These are phyloP conservation scores for Pelecanoides urinatrix DNA, from an alignment of 2,113 vertebrate genomes.

Conservation along the genomic window DNA sequence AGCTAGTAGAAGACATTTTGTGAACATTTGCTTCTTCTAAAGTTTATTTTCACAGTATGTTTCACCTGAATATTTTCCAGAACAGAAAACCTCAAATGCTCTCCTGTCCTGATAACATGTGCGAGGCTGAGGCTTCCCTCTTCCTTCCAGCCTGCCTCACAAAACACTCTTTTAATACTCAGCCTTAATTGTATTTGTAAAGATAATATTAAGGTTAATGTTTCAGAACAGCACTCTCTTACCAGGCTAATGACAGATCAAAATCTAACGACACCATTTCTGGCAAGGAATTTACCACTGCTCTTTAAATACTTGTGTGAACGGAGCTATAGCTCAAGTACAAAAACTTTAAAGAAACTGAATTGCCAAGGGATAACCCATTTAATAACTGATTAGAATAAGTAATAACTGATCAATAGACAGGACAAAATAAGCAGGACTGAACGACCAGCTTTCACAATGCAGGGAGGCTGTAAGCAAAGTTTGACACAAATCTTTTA, in stretches of 20 bases:
- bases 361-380: background rate
- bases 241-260: background rate
- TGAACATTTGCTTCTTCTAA: background rate
- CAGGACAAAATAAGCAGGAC: background rate
- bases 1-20: background rate
- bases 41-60: background rate
- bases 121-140: background rate
- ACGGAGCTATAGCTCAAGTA: background rate
- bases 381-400: background rate
- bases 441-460: background rate
- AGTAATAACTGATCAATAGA: background rate
- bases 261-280: background rate
- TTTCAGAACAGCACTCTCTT: background rate
- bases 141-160: background rate
- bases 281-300: background rate
- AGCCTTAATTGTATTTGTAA: background rate
- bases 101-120: background rate
- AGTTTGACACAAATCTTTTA: background rate
- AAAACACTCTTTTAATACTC: background rate
- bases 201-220: background rate
- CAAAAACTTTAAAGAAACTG: background rate
- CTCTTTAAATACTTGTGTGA: background rate
- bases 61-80: slow-evolving; percentile 1
- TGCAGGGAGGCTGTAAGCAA: background rate
- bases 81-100: background rate